Base-by-base conservation (phyloP, 1,140 invertebrate species). In the Coenobita brevimanus region DNA sequence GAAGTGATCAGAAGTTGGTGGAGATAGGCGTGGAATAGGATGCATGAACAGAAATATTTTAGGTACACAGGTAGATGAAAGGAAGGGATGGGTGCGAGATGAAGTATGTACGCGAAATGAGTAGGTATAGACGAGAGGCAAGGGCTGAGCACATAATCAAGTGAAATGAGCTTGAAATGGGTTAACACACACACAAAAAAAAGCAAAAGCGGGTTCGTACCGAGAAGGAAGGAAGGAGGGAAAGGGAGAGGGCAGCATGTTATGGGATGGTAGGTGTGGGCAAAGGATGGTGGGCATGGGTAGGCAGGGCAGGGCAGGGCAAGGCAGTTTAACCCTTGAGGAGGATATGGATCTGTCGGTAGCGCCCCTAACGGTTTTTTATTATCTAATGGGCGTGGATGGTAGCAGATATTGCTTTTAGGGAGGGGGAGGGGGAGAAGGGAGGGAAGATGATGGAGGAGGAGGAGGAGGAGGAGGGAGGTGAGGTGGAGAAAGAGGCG, bases 301-400 rank as follows among this genome's bases (percentile, higher is more conserved):
- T 80, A 67, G 69, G 36, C 21, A 24, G 17, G 60, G 27, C 24
- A 24, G 46, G 46, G 13, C 24, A 21, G 27, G 27, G 17, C 6
- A 8, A 17, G 46, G 46, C 17, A 50, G 69, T 67, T 71, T 71
- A 80, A 80, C 84, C 84, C 84, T 87, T 71, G 62, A 80, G 76
- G 50, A 69, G 84, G 84, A 87, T 87, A 87, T 87, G 76, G 84
- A 87, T 87, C 78, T 80, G 84, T 80, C 76, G 64, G 84, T 64
- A 69, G 50, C 76, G n/a, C 38, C 27, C 73, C 76, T 87, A 87
- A 87, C 84, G 84, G 84, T 87, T 87, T 87, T 87, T 87, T 87
- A 87, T 87, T 87, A 87, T 87, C 76, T 87, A 81, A 86, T 86
- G 76, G 62, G 62, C 54, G 50, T 46, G 82, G 73, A 85, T 78